A percentile compares a stretch with the other conserved stretches of the same genome.
These are phyloP conservation scores for Pseudomyrmex pallidus DNA, from an alignment of 1,140 invertebrate species.

Conservation along the genomic window DNA sequence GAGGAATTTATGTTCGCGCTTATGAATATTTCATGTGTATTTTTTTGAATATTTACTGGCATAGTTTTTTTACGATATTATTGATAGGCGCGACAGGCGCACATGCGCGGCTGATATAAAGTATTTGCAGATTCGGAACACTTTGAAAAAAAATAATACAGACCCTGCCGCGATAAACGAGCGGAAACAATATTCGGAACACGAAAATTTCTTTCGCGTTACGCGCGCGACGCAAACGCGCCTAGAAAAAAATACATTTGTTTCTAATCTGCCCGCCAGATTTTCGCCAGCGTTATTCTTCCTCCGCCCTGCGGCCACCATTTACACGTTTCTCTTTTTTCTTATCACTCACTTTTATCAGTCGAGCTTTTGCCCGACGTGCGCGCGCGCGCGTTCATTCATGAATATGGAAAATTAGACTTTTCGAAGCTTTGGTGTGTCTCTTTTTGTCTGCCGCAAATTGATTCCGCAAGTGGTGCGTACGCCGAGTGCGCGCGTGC, in stretches of 20 bases:
- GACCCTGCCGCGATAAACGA: conserved; percentile 10
- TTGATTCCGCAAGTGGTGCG: conserved; percentile 71
- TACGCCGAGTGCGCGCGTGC: conserved; percentile 1
- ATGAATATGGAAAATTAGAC: conserved; percentile 77
- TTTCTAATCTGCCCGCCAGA: conserved; percentile 46
- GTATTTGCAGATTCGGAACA: conserved; percentile 37
- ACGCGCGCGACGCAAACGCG: neutral
- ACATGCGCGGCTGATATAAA: neutral
- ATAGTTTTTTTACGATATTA: conserved; percentile 38
- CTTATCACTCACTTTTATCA: neutral
- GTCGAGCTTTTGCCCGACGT: conserved; percentile 16
- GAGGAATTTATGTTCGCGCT: conserved; percentile 44
- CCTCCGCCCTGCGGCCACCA: too few relatives aligned
- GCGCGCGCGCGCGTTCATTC: conserved; percentile 18
- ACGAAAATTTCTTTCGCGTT: conserved; percentile 4
- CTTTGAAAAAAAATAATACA: conserved; percentile 27
- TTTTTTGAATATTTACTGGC: conserved; percentile 55
- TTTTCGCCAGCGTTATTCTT: too few relatives aligned
- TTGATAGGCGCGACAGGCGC: conserved; percentile 24
- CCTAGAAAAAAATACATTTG: conserved; percentile 58
- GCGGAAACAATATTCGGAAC: conserved; percentile 7
- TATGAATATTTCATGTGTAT: conserved; percentile 65
- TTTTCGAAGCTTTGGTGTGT: conserved; percentile 43
- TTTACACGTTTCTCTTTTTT: conserved; percentile 18
- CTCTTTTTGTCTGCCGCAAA: conserved; percentile 55